phyloP scores from a whole-genome alignment of 2,888 invertebrate genomes.

The Herminia tarsipennalis region DNA sequence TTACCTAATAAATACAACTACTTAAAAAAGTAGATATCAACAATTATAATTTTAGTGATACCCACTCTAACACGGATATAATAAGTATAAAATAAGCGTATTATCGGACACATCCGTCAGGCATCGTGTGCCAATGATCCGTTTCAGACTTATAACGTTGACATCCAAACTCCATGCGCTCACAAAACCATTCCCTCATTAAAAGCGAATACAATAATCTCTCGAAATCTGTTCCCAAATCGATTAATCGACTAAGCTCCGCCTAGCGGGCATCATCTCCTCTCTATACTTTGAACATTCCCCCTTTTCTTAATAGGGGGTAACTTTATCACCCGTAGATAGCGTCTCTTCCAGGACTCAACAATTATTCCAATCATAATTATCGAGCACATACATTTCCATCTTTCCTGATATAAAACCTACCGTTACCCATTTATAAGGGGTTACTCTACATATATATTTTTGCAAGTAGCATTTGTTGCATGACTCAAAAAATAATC shows the following conservation, averaged over 20 bases:
- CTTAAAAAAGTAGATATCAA: conserved; percentile 78
- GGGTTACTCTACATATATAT: too few relatives aligned
- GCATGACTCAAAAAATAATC: background rate
- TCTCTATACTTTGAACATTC: too few relatives aligned
- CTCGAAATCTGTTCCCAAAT: conserved; percentile 23
- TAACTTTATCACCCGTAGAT: conserved; percentile 13
- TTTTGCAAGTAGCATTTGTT: background rate
- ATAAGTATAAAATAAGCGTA: conserved; percentile 84
- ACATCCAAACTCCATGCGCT: conserved; percentile 50
- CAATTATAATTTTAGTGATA: conserved; percentile 70
- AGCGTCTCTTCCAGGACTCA: too few relatives aligned
- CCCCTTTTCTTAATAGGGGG: too few relatives aligned
- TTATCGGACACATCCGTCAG: conserved; percentile 78
- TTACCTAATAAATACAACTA: conserved; percentile 66
- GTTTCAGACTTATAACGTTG: conserved; percentile 78
- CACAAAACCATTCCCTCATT: conserved; percentile 8
- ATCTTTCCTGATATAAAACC: too few relatives aligned
- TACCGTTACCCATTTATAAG: too few relatives aligned
- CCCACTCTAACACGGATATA: conserved; percentile 79
- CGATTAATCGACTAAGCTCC: conserved; percentile 19
- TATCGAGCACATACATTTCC: too few relatives aligned
- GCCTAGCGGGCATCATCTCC: conserved; percentile 12
- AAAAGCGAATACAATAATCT: conserved; percentile 16
- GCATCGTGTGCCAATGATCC: conserved; percentile 73
- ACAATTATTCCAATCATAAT: too few relatives aligned